These are phyloP conservation scores for Carterocephalus palaemon DNA, from an alignment of 2,888 invertebrate genomes.

Conservation along the genomic window DNA sequence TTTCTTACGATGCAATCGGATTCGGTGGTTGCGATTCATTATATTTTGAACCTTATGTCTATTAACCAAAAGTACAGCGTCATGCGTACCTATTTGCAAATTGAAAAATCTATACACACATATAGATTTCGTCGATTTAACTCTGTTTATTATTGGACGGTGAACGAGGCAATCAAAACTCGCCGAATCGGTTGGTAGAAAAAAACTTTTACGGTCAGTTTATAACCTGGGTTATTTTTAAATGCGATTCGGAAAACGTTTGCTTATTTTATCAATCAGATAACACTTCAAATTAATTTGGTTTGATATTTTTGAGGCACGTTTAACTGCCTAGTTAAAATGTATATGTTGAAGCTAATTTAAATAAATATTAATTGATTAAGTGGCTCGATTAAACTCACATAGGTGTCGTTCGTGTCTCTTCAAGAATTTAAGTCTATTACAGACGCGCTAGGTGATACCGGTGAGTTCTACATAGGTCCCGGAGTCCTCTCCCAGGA, in stretches of 20 bases:
- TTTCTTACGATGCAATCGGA: neutral
- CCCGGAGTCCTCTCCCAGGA: no score
- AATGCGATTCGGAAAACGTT: neutral
- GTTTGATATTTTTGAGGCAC: no score
- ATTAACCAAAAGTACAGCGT: neutral
- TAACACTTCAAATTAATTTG: no score
- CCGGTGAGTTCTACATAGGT: no score
- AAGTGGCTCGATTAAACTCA: no score
- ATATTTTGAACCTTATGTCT: neutral
- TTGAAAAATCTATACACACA: conserved; percentile 6
- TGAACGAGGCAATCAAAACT: conserved; percentile 20
- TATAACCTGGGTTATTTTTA: conserved; percentile 8
- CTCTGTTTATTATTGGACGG: conserved; percentile 22
- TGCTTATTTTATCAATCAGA: neutral
- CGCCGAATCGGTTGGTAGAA: conserved; percentile 18
- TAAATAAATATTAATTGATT: no score
- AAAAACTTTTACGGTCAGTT: conserved; percentile 15
- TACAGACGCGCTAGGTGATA: no score
- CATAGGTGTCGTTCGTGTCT: no score
- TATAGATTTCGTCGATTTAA: conserved; percentile 20
- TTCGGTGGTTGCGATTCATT: neutral
- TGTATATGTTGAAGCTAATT: no score
- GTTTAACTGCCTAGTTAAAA: no score
- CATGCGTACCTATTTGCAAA: neutral
- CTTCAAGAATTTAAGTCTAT: no score